phyloP scores from a whole-genome alignment of 2,888 invertebrate species.

The Cephus pygmeus region DNA sequence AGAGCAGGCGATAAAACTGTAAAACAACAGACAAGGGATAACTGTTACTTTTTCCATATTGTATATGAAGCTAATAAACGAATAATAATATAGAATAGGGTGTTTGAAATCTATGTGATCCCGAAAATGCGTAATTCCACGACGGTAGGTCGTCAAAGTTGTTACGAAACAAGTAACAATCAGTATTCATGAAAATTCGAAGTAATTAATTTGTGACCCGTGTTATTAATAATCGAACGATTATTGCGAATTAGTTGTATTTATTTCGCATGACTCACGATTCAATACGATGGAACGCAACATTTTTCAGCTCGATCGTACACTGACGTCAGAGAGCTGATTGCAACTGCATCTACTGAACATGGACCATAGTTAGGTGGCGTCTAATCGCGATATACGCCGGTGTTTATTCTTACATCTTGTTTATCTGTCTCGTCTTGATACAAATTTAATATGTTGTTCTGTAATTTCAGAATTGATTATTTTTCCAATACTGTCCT shows the following conservation, averaged over 20 bases:
- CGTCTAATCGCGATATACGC: too few species aligned
- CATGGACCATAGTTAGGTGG: too few species aligned
- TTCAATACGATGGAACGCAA: constrained; percentile 52
- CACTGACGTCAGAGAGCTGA: constrained; percentile 26
- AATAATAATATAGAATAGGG: not conserved
- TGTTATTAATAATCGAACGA: not conserved
- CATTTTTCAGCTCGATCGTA: constrained; percentile 43
- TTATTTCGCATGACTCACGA: constrained; percentile 46
- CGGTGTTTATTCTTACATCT: too few species aligned
- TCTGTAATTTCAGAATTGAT: too few species aligned
- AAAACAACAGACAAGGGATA: not conserved
- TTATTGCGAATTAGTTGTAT: not conserved
- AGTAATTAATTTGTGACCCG: not conserved
- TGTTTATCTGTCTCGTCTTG: too few species aligned
- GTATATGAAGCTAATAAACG: not conserved
- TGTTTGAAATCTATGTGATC: not conserved
- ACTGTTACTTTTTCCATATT: not conserved
- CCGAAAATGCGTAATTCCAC: not conserved
- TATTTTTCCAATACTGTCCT: too few species aligned
- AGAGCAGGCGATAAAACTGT: not conserved
- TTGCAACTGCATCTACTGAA: not conserved
- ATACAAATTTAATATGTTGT: too few species aligned
- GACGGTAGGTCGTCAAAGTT: not conserved
- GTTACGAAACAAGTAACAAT: not conserved
- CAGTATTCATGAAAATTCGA: not conserved